Conservation (phyloP, 2,888 invertebrate genomes). For the Hydropsyche betteni region DNA sequence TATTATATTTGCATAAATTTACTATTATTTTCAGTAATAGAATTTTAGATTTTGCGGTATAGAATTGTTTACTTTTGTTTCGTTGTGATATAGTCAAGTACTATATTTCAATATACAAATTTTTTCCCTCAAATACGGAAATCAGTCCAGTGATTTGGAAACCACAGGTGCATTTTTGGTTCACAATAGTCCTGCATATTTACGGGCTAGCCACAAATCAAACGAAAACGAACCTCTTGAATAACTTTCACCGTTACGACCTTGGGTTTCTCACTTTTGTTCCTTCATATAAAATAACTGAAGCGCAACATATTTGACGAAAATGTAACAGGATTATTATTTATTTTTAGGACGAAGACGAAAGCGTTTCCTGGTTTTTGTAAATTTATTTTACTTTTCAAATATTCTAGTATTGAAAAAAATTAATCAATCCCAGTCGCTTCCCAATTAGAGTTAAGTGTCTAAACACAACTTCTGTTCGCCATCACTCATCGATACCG, state of each 20-base stretch:
- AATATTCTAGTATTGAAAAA: background rate
- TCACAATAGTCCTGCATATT: background rate
- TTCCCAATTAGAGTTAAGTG: background rate
- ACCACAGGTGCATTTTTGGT: slow-evolving; percentile 11
- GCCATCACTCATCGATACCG: slow-evolving; percentile 39
- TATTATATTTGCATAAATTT: too few relatives aligned
- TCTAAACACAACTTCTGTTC: slow-evolving; percentile 42
- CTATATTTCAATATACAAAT: too few relatives aligned
- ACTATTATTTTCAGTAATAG: too few relatives aligned
- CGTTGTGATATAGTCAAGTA: too few relatives aligned
- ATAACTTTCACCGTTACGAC: slow-evolving; percentile 50
- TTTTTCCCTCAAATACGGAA: too few relatives aligned
- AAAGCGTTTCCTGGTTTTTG: too few relatives aligned
- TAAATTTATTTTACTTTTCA: background rate
- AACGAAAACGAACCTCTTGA: slow-evolving; percentile 29
- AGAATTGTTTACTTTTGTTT: too few relatives aligned
- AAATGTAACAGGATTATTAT: too few relatives aligned
- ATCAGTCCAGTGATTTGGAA: background rate
- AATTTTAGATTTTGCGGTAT: too few relatives aligned
- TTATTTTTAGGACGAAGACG: background rate
- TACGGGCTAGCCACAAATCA: slow-evolving; percentile 14
- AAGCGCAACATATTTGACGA: background rate
- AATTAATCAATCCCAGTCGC: slow-evolving; percentile 1
- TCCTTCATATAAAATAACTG: slow-evolving; percentile 25
- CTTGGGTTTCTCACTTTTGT: slow-evolving; percentile 29